Evolutionary conservation across 1,140 invertebrate genomes (phyloP), one percentile per base, ranked within the genome.

Genomic region (Steinernema khuongi): DNA sequence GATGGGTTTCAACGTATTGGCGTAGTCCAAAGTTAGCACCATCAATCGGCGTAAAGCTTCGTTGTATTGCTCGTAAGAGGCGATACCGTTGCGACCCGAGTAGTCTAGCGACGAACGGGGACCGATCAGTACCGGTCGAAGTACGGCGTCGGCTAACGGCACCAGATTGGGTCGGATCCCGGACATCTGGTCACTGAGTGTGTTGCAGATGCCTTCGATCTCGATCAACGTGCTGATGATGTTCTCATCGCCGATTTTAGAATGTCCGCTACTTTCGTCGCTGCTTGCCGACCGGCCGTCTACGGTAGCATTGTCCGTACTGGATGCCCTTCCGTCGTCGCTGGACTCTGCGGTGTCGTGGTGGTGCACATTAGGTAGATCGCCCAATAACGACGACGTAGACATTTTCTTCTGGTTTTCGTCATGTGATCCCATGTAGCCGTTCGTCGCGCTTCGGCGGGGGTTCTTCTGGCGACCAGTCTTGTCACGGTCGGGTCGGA

Each of bases 1-100:
- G 36, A 84, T 81, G 2, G 82, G 82, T 70, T 85, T 85, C n/a
- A 84, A 67, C 30, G 82, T 84, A 36, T 85, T 85, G n/a, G 77
- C 79, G 71, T 85, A 84, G 80, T 84, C 82, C 67, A 84, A 72
- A 11, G 78, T 74, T 67, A 85, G 50, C n/a, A 80, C 75, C 17
- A 84, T 30, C 43, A 85, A 60, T 43, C 83, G 78, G 14, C 79
- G 71, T 22, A 84, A 67, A 31, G 29, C 32, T 73, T 73, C 31
- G n/a, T 66, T n/a, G 31, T 29, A 44, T 2, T 71, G 26, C 33
- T 4, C 18, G 31, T 29, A 69, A 31, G 68, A 69, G 4, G 68
- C 33, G 2, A 69, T 17, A n/a, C 68, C 30, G 29, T 69, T 36
- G 30, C 14, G 7, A 7, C 30, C 68, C 4, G 33, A 69, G 18